Base-by-base conservation (phyloP, 2,888 invertebrate species). In the Phaonia tiefii region DNA sequence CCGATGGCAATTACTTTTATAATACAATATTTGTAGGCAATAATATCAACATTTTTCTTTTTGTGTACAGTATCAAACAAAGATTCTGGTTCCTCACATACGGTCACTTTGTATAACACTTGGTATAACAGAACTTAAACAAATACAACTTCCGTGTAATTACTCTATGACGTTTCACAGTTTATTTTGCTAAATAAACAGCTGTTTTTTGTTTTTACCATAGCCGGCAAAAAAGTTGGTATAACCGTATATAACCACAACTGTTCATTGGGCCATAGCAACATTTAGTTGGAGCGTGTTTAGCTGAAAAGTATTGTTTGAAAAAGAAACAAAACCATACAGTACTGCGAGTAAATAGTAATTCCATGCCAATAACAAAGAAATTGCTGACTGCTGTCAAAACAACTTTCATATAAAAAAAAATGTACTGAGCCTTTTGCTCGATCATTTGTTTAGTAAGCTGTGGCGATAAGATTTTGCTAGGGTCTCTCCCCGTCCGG, bases 181-280 rank as follows among this genome's bases (percentile, higher is more conserved):
- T 31, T 54, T 20, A 22, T 22, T 44, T 65, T 65, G 22, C 22
- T 26, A 46, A 31, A 31, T 3, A 67, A 54, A 17, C 75, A 70
- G 75, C 69, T 75, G 75, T 17, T 67, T 66, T 78, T 81, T 78
- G 72, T 78, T 75, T 72, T 79, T 39, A 70, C 65, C 15, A 37
- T 26, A 67, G 44, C 72, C 77, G 80, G 71, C 71, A 79, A 73
- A 75, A 79, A 73, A 15, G 42, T 10, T 15, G 15, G 13, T 17
- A 46, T n/a, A n/a, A n/a, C n/a, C n/a, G n/a, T n/a, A n/a, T n/a
- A 31, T 44, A 58, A 15, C 22, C 44, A n/a, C 37, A 5, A 66
- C 49, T 42, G 13, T 17, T 15, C 56, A 56, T 13, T 26, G 2
- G 26, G 26, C 26, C 11, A 22, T 10, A 26, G 26, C 3, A 26